Evolutionary conservation across 2,113 vertebrate species (phyloP), one percentile per base, ranked within the genome.

Genomic region (Catagonus wagneri): DNA sequence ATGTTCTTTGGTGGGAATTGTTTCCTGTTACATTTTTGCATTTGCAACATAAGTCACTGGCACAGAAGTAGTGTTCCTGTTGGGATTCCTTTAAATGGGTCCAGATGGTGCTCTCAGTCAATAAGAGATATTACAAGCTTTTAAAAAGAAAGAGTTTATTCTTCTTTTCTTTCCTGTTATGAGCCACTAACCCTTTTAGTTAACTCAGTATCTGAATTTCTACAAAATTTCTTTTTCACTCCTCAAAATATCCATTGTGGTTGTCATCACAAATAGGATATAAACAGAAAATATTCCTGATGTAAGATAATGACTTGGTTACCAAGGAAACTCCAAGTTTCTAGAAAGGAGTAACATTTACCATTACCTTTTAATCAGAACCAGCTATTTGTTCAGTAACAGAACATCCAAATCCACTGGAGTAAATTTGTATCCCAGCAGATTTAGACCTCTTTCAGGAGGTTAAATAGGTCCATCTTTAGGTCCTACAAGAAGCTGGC

Each of bases 201-300:
- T 87, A 76, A 94, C 32, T 89, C 78, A 95, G 71, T 68, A 90
- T 96, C 32, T 78, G 25, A 91, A 96, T 92, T 95, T 96, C 93
- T 83, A 65, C 71, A 90, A 94, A 94, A 27, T 75, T 93, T 34
- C 44, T 61, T 60, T 89, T 92, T 94, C 50, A 89, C n/a, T 89
- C 54, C 56, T 61, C 14, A 84, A 76, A 90, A 72, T 81, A 71
- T 44, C 27, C 50, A n/a, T 14, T 39, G 16, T 36, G 7, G 58
- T 36, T 63, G 4, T 78, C 56, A 80, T 69, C n/a, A 83, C 78
- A 79, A 83, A 68, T 9, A 60, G 22, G 7, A 54, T 34, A 81
- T 16, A 69, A 66, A 29, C 17, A 85, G 1, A 52, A 36, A 39
- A 54, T 68, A 25, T 81, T 94, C 22, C 50, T 88, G 60, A 76